Evolutionary conservation across 2,888 invertebrate genomes (phyloP), one percentile per base, ranked within the genome.

Genomic region (Agelastica alni): DNA sequence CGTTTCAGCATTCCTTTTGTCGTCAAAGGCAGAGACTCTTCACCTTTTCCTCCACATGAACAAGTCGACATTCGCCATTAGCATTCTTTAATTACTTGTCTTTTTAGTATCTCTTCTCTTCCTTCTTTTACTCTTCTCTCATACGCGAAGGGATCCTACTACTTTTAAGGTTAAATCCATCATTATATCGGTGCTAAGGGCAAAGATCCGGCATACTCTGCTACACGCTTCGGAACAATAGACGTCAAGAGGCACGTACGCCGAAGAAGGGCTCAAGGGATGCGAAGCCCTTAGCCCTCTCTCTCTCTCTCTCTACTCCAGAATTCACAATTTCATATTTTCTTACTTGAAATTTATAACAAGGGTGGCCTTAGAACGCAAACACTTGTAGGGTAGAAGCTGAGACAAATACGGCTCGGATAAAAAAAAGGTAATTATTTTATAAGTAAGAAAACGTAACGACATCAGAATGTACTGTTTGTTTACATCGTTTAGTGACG

Each of bases 161-260:
- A 54, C 53, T 58, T 56, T 63, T 60, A 58, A 68, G 70, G 70
- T 73, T 75, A 75, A 75, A 75, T 75, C 74, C 75, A 71, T 76
- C 76, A 75, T 76, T 75, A 75, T 74, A 75, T 73, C 68, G 68
- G 65, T 61, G 72, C 75, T 72, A 69, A 75, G 75, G 75, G 75
- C 73, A 70, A 74, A 72, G 72, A 75, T 74, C 72, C 73, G 72
- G 71, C 69, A 68, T 68, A 67, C 69, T 67, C 67, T 70, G 67
- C 71, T 73, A 72, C 74, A 75, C 75, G 74, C 74, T 75, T 73
- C 70, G 67, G 72, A 75, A 76, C 75, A 76, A 76, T 76, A 71
- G 75, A 75, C 74, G 73, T 76, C 75, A 75, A 76, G 76, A 76
- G 75, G 75, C 74, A 75, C 72, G 75, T 74, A 75, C 71, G 69